Conservation (phyloP, 1,140 invertebrate species). For the Lepeophtheirus salmonis region DNA sequence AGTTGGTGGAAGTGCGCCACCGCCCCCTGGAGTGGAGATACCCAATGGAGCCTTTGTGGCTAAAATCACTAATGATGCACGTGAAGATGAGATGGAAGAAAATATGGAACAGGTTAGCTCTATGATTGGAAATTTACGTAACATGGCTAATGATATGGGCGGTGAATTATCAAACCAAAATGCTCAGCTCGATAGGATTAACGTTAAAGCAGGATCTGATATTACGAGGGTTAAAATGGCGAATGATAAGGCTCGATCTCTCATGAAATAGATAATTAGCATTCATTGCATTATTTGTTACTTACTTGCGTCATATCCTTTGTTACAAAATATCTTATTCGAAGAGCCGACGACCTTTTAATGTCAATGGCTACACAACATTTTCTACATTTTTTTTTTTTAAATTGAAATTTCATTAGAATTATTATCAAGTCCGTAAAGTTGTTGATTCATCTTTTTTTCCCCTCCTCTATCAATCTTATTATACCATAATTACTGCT, state of each 20-base stretch:
- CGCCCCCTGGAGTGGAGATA: constrained; percentile 11
- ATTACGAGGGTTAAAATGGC: constrained; percentile 17
- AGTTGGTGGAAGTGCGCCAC: constrained; percentile 5
- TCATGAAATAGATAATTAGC: constrained; percentile 12
- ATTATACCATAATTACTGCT: no score
- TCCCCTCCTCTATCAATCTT: no score
- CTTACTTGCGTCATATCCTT: no score
- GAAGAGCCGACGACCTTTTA: no score
- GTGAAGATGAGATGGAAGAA: constrained; percentile 75
- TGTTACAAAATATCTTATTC: no score
- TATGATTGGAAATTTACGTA: constrained; percentile 94
- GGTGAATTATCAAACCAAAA: constrained; percentile 95
- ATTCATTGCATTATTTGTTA: no score
- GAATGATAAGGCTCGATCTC: constrained; percentile 8
- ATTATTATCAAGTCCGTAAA: no score
- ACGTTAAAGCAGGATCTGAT: constrained; percentile 51
- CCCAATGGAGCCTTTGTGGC: constrained; percentile 18
- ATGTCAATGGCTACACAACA: no score
- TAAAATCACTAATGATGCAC: constrained; percentile 68
- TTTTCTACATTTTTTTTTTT: no score
- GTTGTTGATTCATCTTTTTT: no score
- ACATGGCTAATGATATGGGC: constrained; percentile 99
- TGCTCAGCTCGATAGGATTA: constrained; percentile 85
- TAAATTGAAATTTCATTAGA: no score
- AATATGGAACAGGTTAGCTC: constrained; percentile 59